Conservation (phyloP, 2,797 vertebrate species). For the Furcifer pardalis region DNA sequence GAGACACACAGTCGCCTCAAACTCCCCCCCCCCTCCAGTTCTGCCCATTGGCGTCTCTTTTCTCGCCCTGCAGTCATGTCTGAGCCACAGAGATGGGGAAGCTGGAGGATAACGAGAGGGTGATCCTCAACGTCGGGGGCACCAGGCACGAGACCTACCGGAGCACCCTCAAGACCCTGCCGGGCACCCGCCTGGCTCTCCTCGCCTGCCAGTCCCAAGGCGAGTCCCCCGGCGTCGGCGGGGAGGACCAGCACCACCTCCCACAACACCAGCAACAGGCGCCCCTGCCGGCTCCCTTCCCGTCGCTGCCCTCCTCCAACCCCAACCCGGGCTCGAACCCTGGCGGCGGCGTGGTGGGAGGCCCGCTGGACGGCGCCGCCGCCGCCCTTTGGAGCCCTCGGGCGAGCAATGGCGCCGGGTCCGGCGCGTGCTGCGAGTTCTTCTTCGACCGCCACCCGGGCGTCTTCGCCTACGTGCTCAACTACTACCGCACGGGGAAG, state of each 20-base stretch:
- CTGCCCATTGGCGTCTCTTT: no score
- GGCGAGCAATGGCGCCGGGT: not conserved
- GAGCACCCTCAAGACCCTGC: conserved; percentile 91
- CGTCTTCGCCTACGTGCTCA: conserved; percentile 93
- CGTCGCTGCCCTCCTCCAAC: conserved; percentile 7
- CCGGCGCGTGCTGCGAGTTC: conserved; percentile 82
- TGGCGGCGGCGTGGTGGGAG: conserved; percentile 44
- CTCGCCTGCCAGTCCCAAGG: conserved; percentile 88
- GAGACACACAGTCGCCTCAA: no score
- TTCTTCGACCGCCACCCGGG: conserved; percentile 97
- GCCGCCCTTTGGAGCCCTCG: conserved; percentile 59
- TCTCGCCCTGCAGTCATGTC: conserved; percentile 85
- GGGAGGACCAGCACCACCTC: conserved; percentile 68
- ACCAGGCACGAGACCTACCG: conserved; percentile 95
- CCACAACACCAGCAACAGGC: conserved; percentile 41
- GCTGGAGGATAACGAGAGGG: conserved; percentile 95
- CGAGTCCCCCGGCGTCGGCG: conserved; percentile 66
- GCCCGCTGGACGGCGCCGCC: conserved; percentile 82
- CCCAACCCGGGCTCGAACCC: conserved; percentile 1
- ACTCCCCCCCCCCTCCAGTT: no score
- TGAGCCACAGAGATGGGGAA: conserved; percentile 92
- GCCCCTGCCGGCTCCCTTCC: conserved; percentile 40
- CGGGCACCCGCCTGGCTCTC: conserved; percentile 92
- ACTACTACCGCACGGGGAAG: conserved; percentile 97
- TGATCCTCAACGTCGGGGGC: conserved; percentile 97